These are phyloP conservation scores for Andinoacara biseriatus DNA, from an alignment of 2,113 vertebrate genomes.

Conservation along the genomic window DNA sequence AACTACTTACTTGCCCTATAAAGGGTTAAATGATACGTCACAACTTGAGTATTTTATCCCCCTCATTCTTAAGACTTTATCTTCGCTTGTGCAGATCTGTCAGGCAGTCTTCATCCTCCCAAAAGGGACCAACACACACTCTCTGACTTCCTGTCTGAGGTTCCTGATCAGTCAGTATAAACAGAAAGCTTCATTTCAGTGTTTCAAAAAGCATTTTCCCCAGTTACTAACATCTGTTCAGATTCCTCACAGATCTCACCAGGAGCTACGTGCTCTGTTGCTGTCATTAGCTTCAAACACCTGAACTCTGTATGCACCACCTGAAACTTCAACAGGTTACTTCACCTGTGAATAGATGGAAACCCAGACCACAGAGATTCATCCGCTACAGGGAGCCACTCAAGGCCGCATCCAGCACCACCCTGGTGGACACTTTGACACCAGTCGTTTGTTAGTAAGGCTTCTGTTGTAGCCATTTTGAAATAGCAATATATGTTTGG, in stretches of 20 bases:
- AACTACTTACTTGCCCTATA: too few species aligned
- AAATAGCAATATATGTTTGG: too few species aligned
- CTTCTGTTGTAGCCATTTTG: too few species aligned
- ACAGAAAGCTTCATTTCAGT: not conserved
- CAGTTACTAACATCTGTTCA: slow-evolving; percentile 14
- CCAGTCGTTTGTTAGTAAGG: slow-evolving; percentile 40
- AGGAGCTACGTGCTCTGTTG: not conserved
- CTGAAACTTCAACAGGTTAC: slow-evolving; percentile 39
- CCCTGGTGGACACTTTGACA: slow-evolving; percentile 39
- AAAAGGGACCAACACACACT: not conserved
- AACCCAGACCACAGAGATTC: slow-evolving; percentile 35
- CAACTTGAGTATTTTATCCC: not conserved
- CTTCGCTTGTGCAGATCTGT: not conserved
- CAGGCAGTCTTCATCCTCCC: not conserved
- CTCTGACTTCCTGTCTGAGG: slow-evolving; percentile 46
- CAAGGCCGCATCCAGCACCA: not conserved
- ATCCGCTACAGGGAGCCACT: slow-evolving; percentile 10
- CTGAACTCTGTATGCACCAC: not conserved
- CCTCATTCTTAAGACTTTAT: too few species aligned
- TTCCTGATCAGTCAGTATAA: not conserved
- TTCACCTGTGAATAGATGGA: slow-evolving; percentile 64
- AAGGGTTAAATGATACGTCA: not conserved
- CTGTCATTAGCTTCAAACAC: slow-evolving; percentile 3
- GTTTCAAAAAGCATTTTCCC: not conserved
- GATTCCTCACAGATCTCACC: slow-evolving; percentile 51